phyloP scores from a whole-genome alignment of 2,888 invertebrate genomes.

The Anthophora plumipes region DNA sequence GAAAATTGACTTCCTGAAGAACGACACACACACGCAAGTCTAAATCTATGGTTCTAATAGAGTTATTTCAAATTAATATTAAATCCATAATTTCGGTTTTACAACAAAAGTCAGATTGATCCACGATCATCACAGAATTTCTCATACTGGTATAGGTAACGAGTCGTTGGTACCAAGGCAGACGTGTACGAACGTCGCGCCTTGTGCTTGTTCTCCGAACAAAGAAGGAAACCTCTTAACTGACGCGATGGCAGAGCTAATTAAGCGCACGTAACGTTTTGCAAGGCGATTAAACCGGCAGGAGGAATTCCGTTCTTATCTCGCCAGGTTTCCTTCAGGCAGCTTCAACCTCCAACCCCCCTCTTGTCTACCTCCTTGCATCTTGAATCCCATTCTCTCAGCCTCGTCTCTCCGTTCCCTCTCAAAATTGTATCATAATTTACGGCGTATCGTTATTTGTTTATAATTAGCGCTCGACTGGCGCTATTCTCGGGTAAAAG shows the following conservation, averaged over 20 bases:
- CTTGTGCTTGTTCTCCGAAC: conserved; percentile 34
- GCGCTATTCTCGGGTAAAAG: conserved; percentile 37
- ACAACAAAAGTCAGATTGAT: no score
- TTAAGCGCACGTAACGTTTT: conserved; percentile 66
- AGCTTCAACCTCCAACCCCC: conserved; percentile 6
- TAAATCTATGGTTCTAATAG: no score
- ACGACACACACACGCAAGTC: no score
- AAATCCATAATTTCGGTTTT: no score
- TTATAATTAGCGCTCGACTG: conserved; percentile 70
- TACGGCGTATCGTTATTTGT: conserved; percentile 68
- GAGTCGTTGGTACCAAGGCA: not conserved
- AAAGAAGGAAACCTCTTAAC: conserved; percentile 66
- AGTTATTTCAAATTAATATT: no score
- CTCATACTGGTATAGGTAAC: conserved; percentile 5
- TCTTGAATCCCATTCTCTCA: not conserved
- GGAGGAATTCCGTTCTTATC: conserved; percentile 61
- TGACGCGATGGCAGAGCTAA: conserved; percentile 55
- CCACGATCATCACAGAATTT: conserved; percentile 8
- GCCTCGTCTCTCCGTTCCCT: not conserved
- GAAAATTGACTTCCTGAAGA: no score
- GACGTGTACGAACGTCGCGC: conserved; percentile 50
- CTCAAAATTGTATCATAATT: conserved; percentile 45
- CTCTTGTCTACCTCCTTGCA: not conserved
- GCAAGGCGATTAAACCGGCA: conserved; percentile 64
- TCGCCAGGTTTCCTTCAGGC: conserved; percentile 32